Evolutionary conservation across 1,140 invertebrate genomes (phyloP), one percentile per base, ranked within the genome.

Genomic region (Amyelois transitella): DNA sequence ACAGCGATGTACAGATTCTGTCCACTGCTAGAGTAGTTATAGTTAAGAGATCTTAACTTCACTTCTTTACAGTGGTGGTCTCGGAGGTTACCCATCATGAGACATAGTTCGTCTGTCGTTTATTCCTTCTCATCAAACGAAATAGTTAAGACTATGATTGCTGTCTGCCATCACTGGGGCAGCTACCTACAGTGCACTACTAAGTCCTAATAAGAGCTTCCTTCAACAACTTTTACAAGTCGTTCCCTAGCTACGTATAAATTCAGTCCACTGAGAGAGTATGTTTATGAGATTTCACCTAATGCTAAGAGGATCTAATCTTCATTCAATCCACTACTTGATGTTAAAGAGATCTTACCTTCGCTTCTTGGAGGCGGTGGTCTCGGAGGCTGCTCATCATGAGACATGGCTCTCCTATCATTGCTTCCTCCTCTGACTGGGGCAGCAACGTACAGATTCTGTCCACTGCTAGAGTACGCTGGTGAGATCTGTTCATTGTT

Each of bases 1-100:
- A 95, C 96, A 64, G 96, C 96, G 22, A 97, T 96, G 71, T 97
- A 97, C 10, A 97, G 85, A 86, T 97, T 97, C 84, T 97, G 96
- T 61, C 95, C 95, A 22, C 81, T 81, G 60, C 76, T 77, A 50
- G 94, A 94, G 84, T 96, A 96, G n/a, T n/a, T n/a, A n/a, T n/a
- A n/a, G n/a, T n/a, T n/a, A n/a, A n/a, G n/a, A n/a, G 43, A 47
- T 53, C 57, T 51, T 85, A 94, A 94, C 94, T 89, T 95, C 94
- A 51, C 92, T 91, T 69, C 94, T 90, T 1, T 96, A 96, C 1
- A 96, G 95, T 6, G 96, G 96, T n/a, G 96, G 96, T 61, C 94
- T 84, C 0, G 95, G 95, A 2, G 95, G 95, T 89, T 72, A 91
- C 91, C 53, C 94, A 66, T 38, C 94, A 86, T 0, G 93, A 81